Conservation (phyloP, 2,797 vertebrate genomes). For the Aplochiton taeniatus region DNA sequence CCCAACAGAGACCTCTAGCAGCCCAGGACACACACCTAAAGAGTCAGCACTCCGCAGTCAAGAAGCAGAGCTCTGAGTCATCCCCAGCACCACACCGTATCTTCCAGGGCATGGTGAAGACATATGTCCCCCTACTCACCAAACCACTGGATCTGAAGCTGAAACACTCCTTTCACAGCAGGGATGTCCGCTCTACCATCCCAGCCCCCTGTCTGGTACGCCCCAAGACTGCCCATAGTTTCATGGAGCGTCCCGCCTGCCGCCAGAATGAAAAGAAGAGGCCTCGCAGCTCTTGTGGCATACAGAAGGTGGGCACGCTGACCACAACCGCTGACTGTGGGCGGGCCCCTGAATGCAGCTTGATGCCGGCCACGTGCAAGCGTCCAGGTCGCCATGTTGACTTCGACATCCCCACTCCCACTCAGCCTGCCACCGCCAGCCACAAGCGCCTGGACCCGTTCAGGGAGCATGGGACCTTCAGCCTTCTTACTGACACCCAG, state of each 20-base stretch:
- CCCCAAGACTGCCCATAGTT: constrained; percentile 52
- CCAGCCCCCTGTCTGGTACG: constrained; percentile 10
- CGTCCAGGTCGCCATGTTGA: neutral
- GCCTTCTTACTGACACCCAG: constrained; percentile 67
- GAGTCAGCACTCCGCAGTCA: neutral
- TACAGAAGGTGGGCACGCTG: constrained; percentile 5
- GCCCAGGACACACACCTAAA: no score
- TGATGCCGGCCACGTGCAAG: constrained; percentile 3
- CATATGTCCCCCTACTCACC: constrained; percentile 53
- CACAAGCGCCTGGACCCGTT: constrained; percentile 45
- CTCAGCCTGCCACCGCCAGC: neutral
- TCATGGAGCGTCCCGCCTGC: neutral
- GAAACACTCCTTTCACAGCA: constrained; percentile 45
- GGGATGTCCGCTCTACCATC: constrained; percentile 51
- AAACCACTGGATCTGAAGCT: constrained; percentile 56
- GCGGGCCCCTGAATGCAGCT: constrained; percentile 18
- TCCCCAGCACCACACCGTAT: neutral
- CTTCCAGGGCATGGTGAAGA: constrained; percentile 39
- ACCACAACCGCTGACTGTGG: constrained; percentile 36
- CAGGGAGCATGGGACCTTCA: constrained; percentile 49
- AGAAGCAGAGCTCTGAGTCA: constrained; percentile 9
- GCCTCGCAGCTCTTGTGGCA: constrained; percentile 15
- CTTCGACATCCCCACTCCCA: constrained; percentile 8
- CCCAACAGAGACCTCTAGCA: no score
- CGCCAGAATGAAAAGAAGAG: rapidly evolving